Base-by-base conservation (phyloP, 2,797 vertebrate species). In the Microcaecilia unicolor region DNA sequence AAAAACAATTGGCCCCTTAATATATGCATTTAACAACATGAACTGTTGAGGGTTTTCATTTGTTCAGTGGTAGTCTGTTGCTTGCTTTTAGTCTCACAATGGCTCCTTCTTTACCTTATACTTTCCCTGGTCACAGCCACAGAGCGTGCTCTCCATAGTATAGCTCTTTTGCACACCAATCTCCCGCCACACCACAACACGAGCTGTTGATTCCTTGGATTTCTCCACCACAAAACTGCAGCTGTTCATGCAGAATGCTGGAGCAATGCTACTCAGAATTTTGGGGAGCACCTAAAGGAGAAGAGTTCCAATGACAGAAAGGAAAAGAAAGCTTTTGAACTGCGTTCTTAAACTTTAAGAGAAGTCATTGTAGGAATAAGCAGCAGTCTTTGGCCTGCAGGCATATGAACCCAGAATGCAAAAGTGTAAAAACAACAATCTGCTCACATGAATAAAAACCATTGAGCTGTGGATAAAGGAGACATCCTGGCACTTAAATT, bases 201-300 rank as follows among this genome's bases (percentile, higher is more conserved):
- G 87, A 0, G 96, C 96, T 2, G 96, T 98, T 10, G 96, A 88
- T 61, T 97, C 92, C 62, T 99, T 99, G 31, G 93, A 97, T 50
- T 93, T 95, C 55, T 99, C 96, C 46, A 99, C 96, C 9, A 99
- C 93, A 46, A 99, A 99, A 67, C 93, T 99, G 62, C 94, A 98
- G 72, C 93, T 98, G 40, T 67, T 81, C 87, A 99, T 88, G 71
- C 89, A 95, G 79, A 99, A 99, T 28, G 90, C 91, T 3, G 96
- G 92, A 4, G 96, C 94, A 18, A 89, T 88, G 58, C 97, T 91
- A 53, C 92, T 93, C 48, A 99, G 72, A 61, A 98, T 85, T 76
- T 91, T 97, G 9, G 96, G 96, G 31, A 98, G 87, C 2, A 83
- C 83, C 93, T 98, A 64, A 31, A 74, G 64, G 51, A 67, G 7